Conservation (phyloP, 2,888 invertebrate species). For the Alsophila aescularia region DNA sequence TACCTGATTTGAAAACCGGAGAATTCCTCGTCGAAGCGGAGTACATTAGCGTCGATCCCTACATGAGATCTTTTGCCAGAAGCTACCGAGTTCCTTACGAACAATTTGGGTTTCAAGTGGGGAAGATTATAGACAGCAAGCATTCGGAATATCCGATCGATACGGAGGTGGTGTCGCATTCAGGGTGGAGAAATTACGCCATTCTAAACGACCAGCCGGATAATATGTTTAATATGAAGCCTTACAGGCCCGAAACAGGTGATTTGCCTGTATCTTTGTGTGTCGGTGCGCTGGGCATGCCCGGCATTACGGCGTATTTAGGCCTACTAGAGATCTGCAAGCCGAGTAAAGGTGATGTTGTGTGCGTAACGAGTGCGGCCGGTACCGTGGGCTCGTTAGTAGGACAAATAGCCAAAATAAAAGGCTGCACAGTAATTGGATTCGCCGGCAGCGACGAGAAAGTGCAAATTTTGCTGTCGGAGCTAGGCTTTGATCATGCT, state of each 20-base stretch:
- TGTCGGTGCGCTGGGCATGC: conserved; percentile 86
- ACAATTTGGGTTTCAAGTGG: conserved; percentile 57
- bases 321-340: conserved; percentile 83
- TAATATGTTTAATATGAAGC: conserved; percentile 46
- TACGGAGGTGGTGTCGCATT: conserved; percentile 81
- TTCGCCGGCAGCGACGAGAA: conserved; percentile 87
- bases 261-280: conserved; percentile 76
- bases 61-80: conserved; percentile 79
- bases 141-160: conserved; percentile 84
- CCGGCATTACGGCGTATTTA: conserved; percentile 72
- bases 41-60: conserved; percentile 87
- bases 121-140: conserved; percentile 85
- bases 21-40: conserved; percentile 85
- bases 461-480: conserved; percentile 83
- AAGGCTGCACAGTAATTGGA: conserved; percentile 62
- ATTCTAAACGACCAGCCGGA: conserved; percentile 45
- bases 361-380: conserved; percentile 87
- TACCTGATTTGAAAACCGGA: conserved; percentile 62
- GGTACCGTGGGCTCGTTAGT: conserved; percentile 88
- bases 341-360: conserved; percentile 86
- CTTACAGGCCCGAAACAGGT: conserved; percentile 75
- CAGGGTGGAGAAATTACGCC: conserved; percentile 86
- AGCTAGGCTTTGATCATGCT: conserved; percentile 86
- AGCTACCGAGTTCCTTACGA: conserved; percentile 46
- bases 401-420: conserved; percentile 86